A percentile compares a stretch with the other conserved stretches of the same genome.
Conservation (phyloP, 2,888 invertebrate species). For the Diachrysia chrysitis region DNA sequence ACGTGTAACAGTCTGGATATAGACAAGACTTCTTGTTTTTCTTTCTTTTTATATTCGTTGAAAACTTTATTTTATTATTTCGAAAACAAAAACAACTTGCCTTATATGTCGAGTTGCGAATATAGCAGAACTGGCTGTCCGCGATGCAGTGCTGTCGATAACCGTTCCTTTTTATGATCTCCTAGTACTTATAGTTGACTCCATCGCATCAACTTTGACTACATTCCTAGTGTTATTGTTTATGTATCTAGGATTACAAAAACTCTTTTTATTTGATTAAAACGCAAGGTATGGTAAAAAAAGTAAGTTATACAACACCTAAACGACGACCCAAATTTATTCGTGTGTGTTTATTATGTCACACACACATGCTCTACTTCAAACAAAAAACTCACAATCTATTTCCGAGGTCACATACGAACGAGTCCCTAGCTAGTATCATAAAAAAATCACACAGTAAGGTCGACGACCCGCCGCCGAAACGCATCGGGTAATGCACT, state of each 20-base stretch:
- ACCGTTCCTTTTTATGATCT: conserved; percentile 35
- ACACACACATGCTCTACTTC: conserved; percentile 39
- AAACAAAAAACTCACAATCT: conserved; percentile 58
- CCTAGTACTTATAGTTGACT: conserved; percentile 33
- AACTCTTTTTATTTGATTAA: not conserved
- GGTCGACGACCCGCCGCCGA: conserved; percentile 74
- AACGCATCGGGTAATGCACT: conserved; percentile 78
- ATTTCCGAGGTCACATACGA: conserved; percentile 65
- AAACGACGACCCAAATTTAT: conserved; percentile 24
- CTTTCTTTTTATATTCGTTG: not conserved
- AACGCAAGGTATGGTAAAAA: not conserved
- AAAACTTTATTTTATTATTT: not conserved
- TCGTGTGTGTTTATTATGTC: conserved; percentile 38
- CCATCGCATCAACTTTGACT: conserved; percentile 1
- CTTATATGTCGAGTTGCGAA: conserved; percentile 36
- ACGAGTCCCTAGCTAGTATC: conserved; percentile 62
- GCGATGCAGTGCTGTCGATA: conserved; percentile 25
- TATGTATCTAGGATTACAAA: not conserved
- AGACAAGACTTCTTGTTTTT: not conserved
- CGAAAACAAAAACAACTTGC: conserved; percentile 23
- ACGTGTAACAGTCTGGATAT: not conserved
- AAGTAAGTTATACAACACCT: not conserved
- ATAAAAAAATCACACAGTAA: conserved; percentile 79
- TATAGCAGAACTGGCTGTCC: conserved; percentile 30
- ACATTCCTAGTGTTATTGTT: conserved; percentile 14